These are phyloP conservation scores for Neotoma lepida DNA, from an alignment of 2,113 vertebrate species.

Conservation along the genomic window DNA sequence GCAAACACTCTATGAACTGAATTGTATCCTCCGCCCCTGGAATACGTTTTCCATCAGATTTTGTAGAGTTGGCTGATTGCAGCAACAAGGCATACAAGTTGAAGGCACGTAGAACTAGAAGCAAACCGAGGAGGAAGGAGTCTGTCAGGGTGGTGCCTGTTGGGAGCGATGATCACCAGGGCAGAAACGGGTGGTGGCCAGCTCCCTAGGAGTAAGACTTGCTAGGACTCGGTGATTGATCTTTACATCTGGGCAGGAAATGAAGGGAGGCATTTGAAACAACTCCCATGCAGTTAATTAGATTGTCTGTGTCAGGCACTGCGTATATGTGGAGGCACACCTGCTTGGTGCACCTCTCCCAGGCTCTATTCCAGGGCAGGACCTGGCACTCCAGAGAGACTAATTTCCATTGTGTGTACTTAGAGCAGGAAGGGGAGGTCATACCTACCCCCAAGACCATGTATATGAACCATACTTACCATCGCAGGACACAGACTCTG, in stretches of 20 bases:
- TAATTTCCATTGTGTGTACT: background rate
- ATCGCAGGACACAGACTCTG: background rate
- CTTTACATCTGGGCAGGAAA: background rate
- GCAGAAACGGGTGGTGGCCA: background rate
- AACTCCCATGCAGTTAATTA: background rate
- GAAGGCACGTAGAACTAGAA: background rate
- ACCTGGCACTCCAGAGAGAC: background rate
- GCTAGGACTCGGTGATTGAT: background rate
- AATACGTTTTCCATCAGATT: background rate
- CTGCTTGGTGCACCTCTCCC: background rate
- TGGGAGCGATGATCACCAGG: background rate
- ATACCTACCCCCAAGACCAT: background rate
- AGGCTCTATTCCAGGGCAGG: background rate
- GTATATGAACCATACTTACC: background rate
- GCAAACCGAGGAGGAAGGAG: background rate
- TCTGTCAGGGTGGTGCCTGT: no score
- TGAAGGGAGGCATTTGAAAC: background rate
- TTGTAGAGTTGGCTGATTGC: background rate
- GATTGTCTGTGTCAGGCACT: background rate
- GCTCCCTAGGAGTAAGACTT: background rate
- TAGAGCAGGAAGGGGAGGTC: no score
- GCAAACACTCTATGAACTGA: background rate
- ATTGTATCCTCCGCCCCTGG: background rate
- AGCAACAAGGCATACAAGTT: background rate
- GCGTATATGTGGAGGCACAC: background rate